Percentiles rank a stretch among this genome's conserved stretches.
These are phyloP conservation scores for Limenitis camilla DNA, from an alignment of 2,888 invertebrate genomes.

Conservation along the genomic window DNA sequence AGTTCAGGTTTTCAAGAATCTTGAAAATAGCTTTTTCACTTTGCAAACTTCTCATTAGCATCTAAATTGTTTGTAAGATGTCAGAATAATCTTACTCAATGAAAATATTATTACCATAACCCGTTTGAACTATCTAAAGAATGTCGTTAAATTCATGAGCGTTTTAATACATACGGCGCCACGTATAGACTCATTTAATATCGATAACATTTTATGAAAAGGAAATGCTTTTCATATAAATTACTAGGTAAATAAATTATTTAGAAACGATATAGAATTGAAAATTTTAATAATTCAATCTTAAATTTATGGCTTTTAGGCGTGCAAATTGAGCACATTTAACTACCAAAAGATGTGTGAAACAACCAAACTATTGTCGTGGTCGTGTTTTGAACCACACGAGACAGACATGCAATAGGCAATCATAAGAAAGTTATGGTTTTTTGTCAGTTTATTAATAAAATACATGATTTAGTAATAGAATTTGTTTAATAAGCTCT, in stretches of 20 bases:
- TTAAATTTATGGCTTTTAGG: too few species aligned
- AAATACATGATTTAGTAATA: neutral
- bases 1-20: neutral
- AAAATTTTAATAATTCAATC: too few species aligned
- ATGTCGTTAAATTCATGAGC: constrained; percentile 19
- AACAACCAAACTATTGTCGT: too few species aligned
- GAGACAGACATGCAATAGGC: too few species aligned
- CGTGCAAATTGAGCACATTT: too few species aligned
- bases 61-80: constrained; percentile 11
- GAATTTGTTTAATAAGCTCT: neutral
- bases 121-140: constrained; percentile 18
- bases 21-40: constrained; percentile 2
- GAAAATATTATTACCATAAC: constrained; percentile 21
- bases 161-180: constrained; percentile 16
- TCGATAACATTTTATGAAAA: constrained; percentile 3
- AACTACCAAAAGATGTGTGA: too few species aligned
- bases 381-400: too few species aligned
- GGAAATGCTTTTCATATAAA: neutral
- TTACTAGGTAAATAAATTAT: too few species aligned
- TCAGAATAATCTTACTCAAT: constrained; percentile 10
- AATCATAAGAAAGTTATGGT: too few species aligned
- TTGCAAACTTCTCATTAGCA: constrained; percentile 8
- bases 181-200: neutral
- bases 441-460: neutral
- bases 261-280: too few species aligned